These are phyloP conservation scores for Macropis europaea DNA, from an alignment of 2,888 invertebrate species.

Conservation along the genomic window DNA sequence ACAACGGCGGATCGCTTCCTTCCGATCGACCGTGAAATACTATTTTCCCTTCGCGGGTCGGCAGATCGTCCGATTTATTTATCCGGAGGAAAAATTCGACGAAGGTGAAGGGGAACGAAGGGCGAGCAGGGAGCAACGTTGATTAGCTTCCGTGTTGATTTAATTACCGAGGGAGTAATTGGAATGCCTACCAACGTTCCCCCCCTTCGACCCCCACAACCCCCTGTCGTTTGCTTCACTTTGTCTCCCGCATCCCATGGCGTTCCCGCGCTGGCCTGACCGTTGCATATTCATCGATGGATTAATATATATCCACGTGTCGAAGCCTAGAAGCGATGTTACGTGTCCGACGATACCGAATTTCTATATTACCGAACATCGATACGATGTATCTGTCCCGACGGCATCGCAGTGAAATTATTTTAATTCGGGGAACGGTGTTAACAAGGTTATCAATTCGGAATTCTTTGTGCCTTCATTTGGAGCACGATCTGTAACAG, in stretches of 20 bases:
- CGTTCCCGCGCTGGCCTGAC: conserved; percentile 44
- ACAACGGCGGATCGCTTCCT: too few relatives aligned
- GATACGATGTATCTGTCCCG: too few relatives aligned
- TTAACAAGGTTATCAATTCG: too few relatives aligned
- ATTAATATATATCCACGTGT: conserved; percentile 69
- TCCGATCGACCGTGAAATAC: conserved; percentile 16
- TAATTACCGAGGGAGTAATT: conserved; percentile 78
- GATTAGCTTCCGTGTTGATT: conserved; percentile 78
- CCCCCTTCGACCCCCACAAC: conserved; percentile 32
- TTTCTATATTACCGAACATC: conserved; percentile 2
- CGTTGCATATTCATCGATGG: conserved; percentile 78
- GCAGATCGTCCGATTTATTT: conserved; percentile 60
- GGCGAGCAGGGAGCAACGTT: conserved; percentile 59
- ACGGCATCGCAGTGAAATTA: too few relatives aligned
- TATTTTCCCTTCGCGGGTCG: conserved; percentile 40
- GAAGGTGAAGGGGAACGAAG: conserved; percentile 24
- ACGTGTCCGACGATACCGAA: neutral
- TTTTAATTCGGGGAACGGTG: too few relatives aligned
- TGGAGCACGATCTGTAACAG: too few relatives aligned
- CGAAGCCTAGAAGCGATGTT: conserved; percentile 29
- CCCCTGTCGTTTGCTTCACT: conserved; percentile 55
- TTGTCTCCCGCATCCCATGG: conserved; percentile 58
- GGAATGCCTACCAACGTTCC: conserved; percentile 72
- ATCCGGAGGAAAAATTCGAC: conserved; percentile 38
- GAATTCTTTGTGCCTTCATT: too few relatives aligned